Evolutionary conservation across 37 sponge, comb jelly and placozoan species (phyloP).

Genomic region (Chondrosia reniformis): DNA sequence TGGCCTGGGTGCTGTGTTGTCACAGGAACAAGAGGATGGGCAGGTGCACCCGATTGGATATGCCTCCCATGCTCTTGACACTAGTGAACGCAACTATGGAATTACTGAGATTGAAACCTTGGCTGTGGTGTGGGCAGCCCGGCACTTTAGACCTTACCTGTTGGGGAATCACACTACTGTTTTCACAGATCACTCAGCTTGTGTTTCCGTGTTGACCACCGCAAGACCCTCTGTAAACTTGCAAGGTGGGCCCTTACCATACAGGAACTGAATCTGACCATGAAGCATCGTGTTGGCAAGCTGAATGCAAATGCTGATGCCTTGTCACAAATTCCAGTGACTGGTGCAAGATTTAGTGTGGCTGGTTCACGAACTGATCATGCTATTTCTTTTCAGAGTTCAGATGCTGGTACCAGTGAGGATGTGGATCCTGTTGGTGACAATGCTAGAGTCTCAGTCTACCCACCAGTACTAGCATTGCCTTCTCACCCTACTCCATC

Average conservation of each 20-base stretch:
- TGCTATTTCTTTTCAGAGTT: too few species aligned
- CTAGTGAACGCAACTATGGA: slow-evolving; percentile 31
- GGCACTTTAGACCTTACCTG: slow-evolving; percentile 23
- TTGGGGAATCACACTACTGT: background rate
- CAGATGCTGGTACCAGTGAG: too few species aligned
- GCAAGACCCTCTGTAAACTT: slow-evolving; percentile 38
- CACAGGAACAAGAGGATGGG: slow-evolving; percentile 21
- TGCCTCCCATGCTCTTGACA: slow-evolving; percentile 3
- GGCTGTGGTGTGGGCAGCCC: slow-evolving; percentile 17
- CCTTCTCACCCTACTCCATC: too few species aligned
- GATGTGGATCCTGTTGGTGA: too few species aligned
- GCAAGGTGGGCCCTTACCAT: slow-evolving; percentile 39
- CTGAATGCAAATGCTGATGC: slow-evolving; percentile 42
- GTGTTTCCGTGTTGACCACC: slow-evolving; percentile 26
- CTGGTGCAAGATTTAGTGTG: too few species aligned
- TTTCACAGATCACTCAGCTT: slow-evolving; percentile 39
- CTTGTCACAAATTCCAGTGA: slow-evolving; percentile 28
- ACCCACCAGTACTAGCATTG: too few species aligned
- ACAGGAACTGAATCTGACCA: slow-evolving; percentile 30
- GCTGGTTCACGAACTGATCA: too few species aligned
- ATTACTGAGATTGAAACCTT: slow-evolving; percentile 30
- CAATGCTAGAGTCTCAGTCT: too few species aligned
- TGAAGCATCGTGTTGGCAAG: slow-evolving; percentile 28
- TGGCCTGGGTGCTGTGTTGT: slow-evolving; percentile 51
- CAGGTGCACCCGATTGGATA: slow-evolving; percentile 19